Evolutionary conservation across 2,888 invertebrate species (phyloP), one percentile per base, ranked within the genome.

Genomic region (Plagodis pulveraria): DNA sequence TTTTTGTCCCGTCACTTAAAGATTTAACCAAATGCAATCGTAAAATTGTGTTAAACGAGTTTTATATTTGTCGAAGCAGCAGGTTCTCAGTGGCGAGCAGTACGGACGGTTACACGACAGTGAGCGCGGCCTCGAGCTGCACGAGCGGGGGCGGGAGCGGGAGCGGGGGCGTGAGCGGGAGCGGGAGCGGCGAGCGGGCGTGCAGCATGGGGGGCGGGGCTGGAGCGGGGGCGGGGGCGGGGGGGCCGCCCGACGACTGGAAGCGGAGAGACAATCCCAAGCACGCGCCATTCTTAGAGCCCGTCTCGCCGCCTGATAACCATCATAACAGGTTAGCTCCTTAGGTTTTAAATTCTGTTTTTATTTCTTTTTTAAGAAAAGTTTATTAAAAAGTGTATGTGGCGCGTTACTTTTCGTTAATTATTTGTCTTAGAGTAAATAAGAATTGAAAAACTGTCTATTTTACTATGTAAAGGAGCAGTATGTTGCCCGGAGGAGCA

Each of bases 251-350:
- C 55, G 84, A 76, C 63, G 87, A 89, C 81, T 86, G 87, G 91
- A 87, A 91, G 93, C 87, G 86, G 62, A 77, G 86, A 60, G 80
- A 89, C 33, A 94, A 95, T 72, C 94, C 95, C 70, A 94, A 94
- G 56, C 94, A 94, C 76, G 87, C 90, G 81, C 93, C 85, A 51
- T 93, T 90, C 77, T 77, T 92, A 2, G 94, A 94, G 76, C 94
- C 94, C 10, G 94, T 94, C 42, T 93, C 93, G 51, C 94, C 95
- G 67, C 94, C 95, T 0, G 94, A 94, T 72, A 91, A 85, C 73
- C 93, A 93, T 59, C 88, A 85, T 41, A 68, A 84, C 70, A 83
- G 87, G 86, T 85, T 7, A 42, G 10, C 5, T 41, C 5, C 10
- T 6, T n/a, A 6, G 38, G 38, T 8, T 38, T 8, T 8, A 0